Evolutionary conservation across 2,797 vertebrate genomes (phyloP), one percentile per base, ranked within the genome.

Genomic region (Lepilemur ruficaudatus): DNA sequence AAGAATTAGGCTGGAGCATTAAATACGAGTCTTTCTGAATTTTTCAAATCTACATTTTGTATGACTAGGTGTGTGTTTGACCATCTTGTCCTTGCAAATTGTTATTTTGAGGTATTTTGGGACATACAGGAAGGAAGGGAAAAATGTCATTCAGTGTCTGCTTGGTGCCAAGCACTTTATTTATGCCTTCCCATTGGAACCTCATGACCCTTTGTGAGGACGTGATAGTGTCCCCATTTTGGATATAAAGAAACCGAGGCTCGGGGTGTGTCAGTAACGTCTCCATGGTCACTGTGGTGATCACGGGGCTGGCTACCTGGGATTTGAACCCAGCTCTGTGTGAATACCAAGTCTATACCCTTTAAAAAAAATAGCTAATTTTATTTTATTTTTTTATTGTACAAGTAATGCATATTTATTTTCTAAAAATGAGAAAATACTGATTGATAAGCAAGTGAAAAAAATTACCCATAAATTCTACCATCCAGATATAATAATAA

Each of bases 101-200:
- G 65, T 91, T 94, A 48, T 50, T 48, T 72, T n/a, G 50, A 94
- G 61, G 55, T 94, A 87, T 93, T 95, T 94, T 94, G 73, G 91
- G 23, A 91, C 59, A 91, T 95, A 20, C 69, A 75, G 88, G 92
- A 91, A 97, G 91, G 82, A 97, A 95, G 73, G 61, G 28, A 73
- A 55, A 92, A 89, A 52, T 81, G 22, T 89, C 75, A 38, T 52
- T 87, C 22, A 14, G 0, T 38, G 63, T 72, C 61, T 90, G 1
- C 55, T 73, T 20, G 3, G 2, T n/a, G 76, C 81, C 88, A 94
- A 83, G 73, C 22, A 0, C 4, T 91, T 89, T 91, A 67, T 69
- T 76, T 93, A 50, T 79, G 48, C 25, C 52, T 75, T 72, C 17
- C n/a, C 20, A 7, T 35, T 55, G 81, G 73, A 93, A 80, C 8